phyloP scores from a whole-genome alignment of 2,113 vertebrate species.

The Phalacrocorax brasilianus region DNA sequence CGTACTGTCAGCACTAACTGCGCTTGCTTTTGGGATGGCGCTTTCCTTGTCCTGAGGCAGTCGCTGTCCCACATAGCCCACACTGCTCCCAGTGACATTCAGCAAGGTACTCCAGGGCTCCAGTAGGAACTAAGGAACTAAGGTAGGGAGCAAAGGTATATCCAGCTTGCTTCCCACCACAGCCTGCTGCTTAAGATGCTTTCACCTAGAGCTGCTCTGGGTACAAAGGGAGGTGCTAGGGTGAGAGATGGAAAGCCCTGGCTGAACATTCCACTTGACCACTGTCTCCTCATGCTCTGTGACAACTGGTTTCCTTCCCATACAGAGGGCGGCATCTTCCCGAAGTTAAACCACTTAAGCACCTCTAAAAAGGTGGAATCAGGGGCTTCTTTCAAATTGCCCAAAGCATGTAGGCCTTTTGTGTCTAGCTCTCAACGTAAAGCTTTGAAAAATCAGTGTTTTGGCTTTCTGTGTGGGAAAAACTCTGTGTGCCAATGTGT shows the following conservation, averaged over 20 bases:
- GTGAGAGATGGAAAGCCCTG: neutral
- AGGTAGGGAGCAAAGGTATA: rapidly evolving
- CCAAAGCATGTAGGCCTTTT: neutral
- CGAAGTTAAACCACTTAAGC: neutral
- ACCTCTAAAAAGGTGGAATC: neutral
- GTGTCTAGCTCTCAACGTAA: neutral
- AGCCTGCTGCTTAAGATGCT: neutral
- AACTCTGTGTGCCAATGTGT: neutral
- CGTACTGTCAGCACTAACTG: neutral
- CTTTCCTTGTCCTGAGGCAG: neutral
- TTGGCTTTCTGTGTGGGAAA: conserved; percentile 50
- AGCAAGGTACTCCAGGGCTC: neutral
- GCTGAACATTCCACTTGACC: neutral
- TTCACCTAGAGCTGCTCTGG: neutral
- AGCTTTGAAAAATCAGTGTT: conserved; percentile 10
- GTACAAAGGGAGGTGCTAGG: neutral
- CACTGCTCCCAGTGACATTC: neutral
- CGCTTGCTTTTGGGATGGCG: neutral
- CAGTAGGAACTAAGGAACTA: neutral
- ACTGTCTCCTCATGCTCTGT: neutral
- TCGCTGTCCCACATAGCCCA: neutral
- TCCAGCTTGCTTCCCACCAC: neutral
- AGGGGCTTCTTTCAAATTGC: neutral
- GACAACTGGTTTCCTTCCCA: neutral
- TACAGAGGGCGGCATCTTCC: neutral